Base-by-base conservation (phyloP, 1,140 invertebrate species). In the Bactericera cockerelli region DNA sequence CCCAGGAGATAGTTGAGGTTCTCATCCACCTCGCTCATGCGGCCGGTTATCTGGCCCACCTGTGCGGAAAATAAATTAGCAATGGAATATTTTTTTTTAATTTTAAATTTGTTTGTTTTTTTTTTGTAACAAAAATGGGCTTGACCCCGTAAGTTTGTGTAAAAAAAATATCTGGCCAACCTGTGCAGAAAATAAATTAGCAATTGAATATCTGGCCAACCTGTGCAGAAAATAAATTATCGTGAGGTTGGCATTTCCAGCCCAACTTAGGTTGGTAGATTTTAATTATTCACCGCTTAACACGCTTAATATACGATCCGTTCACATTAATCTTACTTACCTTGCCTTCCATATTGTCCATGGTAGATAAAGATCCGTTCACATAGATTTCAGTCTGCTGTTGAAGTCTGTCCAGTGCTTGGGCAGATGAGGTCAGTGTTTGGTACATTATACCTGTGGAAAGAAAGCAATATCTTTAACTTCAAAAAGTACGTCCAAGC, bases 1-100 rank as follows among this genome's bases (percentile, higher is more conserved):
- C 89, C 89, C 55, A 93, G 70, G 26, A 91, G 73, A 67, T 83
- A 91, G 70, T 93, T 93, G 26, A 93, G 74, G 68, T 92, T 90
- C 56, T 83, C 79, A 63, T 89, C 84, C 6, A 93, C 83, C 69
- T 89, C 87, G 0, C 74, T 67, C 78, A 91, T 88, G 42, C 83
- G 79, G 62, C 79, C 79, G n/a, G 83, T 88, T 65, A 91, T 89
- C 61, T 78, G 75, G 26, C 77, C 77, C 56, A 89, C n/a, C n/a
- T n/a, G n/a, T n/a, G n/a, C n/a, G n/a, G n/a, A n/a, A n/a, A n/a
- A n/a, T n/a, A n/a, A n/a, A n/a, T n/a, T n/a, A n/a, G n/a, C n/a
- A n/a, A n/a, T n/a, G n/a, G n/a, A n/a, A n/a, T n/a, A n/a, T n/a
- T n/a, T n/a, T n/a, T n/a, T n/a, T n/a, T n/a, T n/a, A n/a, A n/a